Percentiles rank a stretch among this genome's conserved stretches.
Evolutionary conservation across 2,888 invertebrate genomes (phyloP).

Genomic region (Nipponacmea schrenckii): DNA sequence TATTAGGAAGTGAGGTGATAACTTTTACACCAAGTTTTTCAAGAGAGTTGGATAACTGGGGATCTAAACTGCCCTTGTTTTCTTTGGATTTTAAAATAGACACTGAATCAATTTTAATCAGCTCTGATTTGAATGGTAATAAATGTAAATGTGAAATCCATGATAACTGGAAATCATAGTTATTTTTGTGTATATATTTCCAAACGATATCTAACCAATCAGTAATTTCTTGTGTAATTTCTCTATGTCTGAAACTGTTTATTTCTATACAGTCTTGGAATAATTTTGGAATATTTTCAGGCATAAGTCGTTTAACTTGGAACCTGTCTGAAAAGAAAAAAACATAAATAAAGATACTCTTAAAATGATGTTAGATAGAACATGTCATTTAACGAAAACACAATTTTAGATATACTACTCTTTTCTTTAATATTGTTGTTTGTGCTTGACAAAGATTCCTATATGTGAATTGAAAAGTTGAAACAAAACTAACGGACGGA

Average conservation of each 20-base stretch:
- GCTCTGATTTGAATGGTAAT: neutral
- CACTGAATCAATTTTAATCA: neutral
- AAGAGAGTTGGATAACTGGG: neutral
- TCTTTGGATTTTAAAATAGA: neutral
- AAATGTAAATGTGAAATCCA: neutral
- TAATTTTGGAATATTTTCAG: neutral
- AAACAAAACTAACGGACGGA: too few relatives aligned
- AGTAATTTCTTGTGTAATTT: neutral
- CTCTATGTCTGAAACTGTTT: neutral
- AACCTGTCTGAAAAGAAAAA: neutral
- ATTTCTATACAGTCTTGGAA: too few relatives aligned
- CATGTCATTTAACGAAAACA: too few relatives aligned
- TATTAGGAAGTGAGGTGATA: neutral
- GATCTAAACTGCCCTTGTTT: neutral
- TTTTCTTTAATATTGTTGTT: too few relatives aligned
- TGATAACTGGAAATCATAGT: neutral
- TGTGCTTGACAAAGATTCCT: too few relatives aligned
- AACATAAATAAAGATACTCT: too few relatives aligned
- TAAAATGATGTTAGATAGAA: too few relatives aligned
- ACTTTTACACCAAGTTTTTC: neutral
- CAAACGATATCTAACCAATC: neutral
- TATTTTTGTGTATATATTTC: neutral
- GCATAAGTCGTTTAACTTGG: neutral
- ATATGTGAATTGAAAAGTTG: too few relatives aligned
- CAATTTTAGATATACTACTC: too few relatives aligned